Evolutionary conservation across 2,888 invertebrate species (phyloP).

Genomic region (Cosmopolites sordidus): DNA sequence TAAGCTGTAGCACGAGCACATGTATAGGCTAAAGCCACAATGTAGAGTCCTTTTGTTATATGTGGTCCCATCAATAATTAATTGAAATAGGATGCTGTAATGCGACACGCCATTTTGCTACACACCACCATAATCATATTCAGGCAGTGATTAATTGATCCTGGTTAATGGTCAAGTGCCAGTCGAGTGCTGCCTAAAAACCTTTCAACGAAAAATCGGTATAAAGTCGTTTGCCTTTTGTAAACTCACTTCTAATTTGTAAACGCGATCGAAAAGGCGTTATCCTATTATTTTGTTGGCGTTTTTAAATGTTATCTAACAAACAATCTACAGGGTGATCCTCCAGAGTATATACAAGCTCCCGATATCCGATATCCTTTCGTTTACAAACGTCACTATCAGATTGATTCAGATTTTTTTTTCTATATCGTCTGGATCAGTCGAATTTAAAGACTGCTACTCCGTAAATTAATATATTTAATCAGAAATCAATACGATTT

Average conservation of each 20-base stretch:
- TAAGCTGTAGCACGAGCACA: conserved; percentile 6
- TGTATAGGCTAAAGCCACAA: conserved; percentile 49
- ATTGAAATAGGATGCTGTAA: conserved; percentile 39
- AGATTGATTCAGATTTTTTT: too few relatives aligned
- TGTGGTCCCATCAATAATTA: conserved; percentile 37
- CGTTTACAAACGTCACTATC: too few relatives aligned
- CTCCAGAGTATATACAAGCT: too few relatives aligned
- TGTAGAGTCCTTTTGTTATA: conserved; percentile 53
- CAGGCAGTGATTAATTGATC: conserved; percentile 37
- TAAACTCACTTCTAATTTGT: background rate
- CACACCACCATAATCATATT: conserved; percentile 36
- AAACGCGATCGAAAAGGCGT: background rate
- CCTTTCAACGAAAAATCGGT: conserved; percentile 2
- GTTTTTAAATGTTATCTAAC: too few relatives aligned
- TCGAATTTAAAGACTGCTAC: background rate
- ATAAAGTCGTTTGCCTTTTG: background rate
- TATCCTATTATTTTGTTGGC: too few relatives aligned
- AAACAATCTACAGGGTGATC: too few relatives aligned
- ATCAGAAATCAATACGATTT: conserved; percentile 4
- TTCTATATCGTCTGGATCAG: too few relatives aligned
- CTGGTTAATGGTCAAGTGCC: conserved; percentile 35
- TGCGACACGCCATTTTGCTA: conserved; percentile 35
- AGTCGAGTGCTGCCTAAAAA: conserved; percentile 27
- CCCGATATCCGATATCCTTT: too few relatives aligned
- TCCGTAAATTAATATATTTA: conserved; percentile 3